Conservation (phyloP, 2,888 invertebrate genomes). For the Hedya salicella region DNA sequence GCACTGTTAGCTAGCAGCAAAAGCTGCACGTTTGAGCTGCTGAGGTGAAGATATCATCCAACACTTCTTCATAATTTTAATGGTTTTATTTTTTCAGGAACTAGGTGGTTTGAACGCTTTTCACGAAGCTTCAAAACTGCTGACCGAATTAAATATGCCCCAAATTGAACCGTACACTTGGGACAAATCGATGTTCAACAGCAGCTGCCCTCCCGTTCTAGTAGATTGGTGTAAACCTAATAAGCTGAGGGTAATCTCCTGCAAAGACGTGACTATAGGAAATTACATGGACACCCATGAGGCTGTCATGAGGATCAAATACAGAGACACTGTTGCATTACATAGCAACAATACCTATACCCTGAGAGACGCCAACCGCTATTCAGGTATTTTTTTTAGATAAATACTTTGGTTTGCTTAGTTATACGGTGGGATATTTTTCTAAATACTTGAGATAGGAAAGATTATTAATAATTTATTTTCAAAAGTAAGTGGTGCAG, state of each 20-base stretch:
- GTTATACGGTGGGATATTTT: no score
- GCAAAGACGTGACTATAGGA: slow-evolving; percentile 79
- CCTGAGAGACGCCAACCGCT: slow-evolving; percentile 75
- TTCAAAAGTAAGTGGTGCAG: no score
- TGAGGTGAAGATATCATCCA: no score
- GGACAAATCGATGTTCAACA: slow-evolving; percentile 77
- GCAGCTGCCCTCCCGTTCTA: slow-evolving; percentile 74
- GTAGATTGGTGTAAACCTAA: slow-evolving; percentile 81
- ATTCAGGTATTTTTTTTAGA: slow-evolving; percentile 69
- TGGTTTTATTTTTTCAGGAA: slow-evolving; percentile 61
- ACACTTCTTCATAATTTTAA: no score
- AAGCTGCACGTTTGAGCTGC: no score
- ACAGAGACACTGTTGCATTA: slow-evolving; percentile 73
- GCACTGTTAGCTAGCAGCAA: no score
- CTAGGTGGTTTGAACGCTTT: slow-evolving; percentile 78
- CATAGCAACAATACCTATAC: slow-evolving; percentile 80
- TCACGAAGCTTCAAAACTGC: slow-evolving; percentile 75
- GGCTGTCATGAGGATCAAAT: slow-evolving; percentile 75
- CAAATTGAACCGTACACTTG: slow-evolving; percentile 75
- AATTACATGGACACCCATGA: slow-evolving; percentile 84
- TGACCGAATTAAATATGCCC: slow-evolving; percentile 75
- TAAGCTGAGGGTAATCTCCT: slow-evolving; percentile 76
- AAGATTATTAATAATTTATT: no score
- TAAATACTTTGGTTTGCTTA: no score
- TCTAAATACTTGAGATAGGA: no score